phyloP scores from a whole-genome alignment of 2,797 vertebrate species.

The Cynodonichthys magdalenae region DNA sequence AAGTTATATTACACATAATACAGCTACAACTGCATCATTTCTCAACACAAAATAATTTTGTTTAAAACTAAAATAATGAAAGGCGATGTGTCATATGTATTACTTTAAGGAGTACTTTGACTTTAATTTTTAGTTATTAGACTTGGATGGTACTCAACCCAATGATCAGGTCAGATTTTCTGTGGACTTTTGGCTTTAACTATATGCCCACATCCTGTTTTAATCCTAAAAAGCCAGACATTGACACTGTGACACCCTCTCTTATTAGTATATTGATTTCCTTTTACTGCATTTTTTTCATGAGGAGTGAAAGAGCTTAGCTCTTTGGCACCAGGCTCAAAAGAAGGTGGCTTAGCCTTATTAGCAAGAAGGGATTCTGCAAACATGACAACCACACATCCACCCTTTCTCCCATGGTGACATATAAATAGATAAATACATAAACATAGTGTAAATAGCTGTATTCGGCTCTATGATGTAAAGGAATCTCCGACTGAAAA shows the following conservation, averaged over 20 bases:
- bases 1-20: no score
- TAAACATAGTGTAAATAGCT: conserved; percentile 73
- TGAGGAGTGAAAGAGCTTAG: conserved; percentile 52
- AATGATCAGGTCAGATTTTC: conserved; percentile 7
- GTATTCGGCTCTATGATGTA: no score
- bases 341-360: conserved; percentile 71
- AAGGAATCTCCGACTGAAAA: no score
- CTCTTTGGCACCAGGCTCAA: conserved; percentile 50
- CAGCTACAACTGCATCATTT: no score
- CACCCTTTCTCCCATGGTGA: conserved; percentile 60
- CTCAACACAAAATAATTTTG: no score
- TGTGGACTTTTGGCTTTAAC: not conserved
- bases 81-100: not conserved
- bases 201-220: not conserved
- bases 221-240: conserved; percentile 43
- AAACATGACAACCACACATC: conserved; percentile 68
- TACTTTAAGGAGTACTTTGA: not conserved
- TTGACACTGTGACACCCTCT: conserved; percentile 52
- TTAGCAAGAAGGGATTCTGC: conserved; percentile 64
- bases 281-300: conserved; percentile 48
- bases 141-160: not conserved
- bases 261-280: conserved; percentile 73
- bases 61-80: no score
- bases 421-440: conserved; percentile 82
- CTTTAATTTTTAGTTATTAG: not conserved